A percentile compares a stretch with the other conserved stretches of the same genome.
phyloP scores from a whole-genome alignment of 2,797 vertebrate genomes.

The Champsocephalus esox region DNA sequence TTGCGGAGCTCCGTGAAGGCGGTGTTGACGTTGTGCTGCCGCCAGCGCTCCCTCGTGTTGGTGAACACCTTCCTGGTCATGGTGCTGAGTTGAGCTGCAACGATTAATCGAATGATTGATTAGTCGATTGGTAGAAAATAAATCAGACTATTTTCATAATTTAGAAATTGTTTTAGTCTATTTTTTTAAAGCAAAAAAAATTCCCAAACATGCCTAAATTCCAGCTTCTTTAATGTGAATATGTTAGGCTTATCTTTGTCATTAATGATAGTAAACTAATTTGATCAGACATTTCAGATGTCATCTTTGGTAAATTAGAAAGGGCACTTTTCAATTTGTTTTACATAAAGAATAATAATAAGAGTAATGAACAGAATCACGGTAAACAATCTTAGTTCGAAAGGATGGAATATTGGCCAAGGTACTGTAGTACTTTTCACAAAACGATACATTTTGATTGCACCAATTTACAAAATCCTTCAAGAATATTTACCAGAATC shows the following conservation, averaged over 20 bases:
- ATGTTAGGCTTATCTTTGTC: neutral
- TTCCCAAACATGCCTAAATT: neutral
- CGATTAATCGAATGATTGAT: neutral
- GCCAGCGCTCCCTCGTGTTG: conserved; percentile 95
- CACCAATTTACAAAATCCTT: neutral
- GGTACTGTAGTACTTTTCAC: neutral
- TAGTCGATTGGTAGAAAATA: neutral
- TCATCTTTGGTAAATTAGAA: neutral
- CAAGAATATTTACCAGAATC: neutral
- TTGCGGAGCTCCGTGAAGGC: conserved; percentile 96
- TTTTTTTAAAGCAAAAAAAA: neutral
- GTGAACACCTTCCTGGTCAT: conserved; percentile 98
- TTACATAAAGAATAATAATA: neutral
- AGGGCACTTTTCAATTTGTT: neutral
- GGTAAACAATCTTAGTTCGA: conserved; percentile 14
- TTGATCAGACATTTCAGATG: neutral
- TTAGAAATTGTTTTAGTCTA: neutral
- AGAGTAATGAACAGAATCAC: neutral
- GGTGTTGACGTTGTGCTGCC: conserved; percentile 97
- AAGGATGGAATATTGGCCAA: neutral
- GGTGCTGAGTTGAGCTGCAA: conserved; percentile 50
- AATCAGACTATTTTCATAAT: neutral
- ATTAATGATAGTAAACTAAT: neutral
- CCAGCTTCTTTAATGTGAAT: neutral
- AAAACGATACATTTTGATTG: neutral